These are phyloP conservation scores for Apocrypta bakeri DNA, from an alignment of 1,140 invertebrate genomes.

Conservation along the genomic window DNA sequence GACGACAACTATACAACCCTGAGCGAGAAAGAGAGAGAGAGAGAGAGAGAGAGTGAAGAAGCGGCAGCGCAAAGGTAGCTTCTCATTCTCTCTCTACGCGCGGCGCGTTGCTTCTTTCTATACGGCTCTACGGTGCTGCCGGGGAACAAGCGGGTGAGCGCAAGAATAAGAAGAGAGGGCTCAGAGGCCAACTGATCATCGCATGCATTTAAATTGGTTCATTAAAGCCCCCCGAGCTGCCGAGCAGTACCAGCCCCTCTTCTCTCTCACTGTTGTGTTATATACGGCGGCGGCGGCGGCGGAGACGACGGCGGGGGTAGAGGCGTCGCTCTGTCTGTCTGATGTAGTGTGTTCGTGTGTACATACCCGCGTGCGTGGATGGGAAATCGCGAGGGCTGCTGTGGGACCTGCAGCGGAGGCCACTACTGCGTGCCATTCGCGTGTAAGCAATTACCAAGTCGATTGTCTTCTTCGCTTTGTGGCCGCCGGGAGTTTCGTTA, in stretches of 20 bases:
- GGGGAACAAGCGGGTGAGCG: slow-evolving; percentile 37
- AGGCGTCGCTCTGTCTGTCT: not conserved
- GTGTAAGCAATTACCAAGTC: not conserved
- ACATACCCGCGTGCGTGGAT: not conserved
- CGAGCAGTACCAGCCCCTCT: slow-evolving; percentile 5
- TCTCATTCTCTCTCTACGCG: too few species aligned
- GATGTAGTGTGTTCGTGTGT: too few species aligned
- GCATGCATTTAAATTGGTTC: slow-evolving; percentile 76
- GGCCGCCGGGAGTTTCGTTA: not conserved
- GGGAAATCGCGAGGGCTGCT: not conserved
- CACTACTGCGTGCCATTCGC: slow-evolving; percentile 18
- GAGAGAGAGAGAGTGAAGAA: too few species aligned
- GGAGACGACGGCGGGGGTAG: not conserved
- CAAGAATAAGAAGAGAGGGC: slow-evolving; percentile 63
- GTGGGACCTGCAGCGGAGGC: not conserved
- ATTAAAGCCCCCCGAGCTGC: slow-evolving; percentile 70
- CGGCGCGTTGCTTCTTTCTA: not conserved
- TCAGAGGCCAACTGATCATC: slow-evolving; percentile 75
- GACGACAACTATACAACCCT: not conserved
- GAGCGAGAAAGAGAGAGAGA: not conserved
- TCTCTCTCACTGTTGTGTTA: not conserved
- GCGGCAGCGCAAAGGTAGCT: not conserved
- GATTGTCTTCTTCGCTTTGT: slow-evolving; percentile 5
- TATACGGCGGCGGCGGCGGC: not conserved
- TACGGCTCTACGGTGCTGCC: slow-evolving; percentile 58